A percentile compares a stretch with the other conserved stretches of the same genome.
These are phyloP conservation scores for Pangasius sanitwongsei DNA, from an alignment of 2,797 vertebrate species.

Conservation along the genomic window DNA sequence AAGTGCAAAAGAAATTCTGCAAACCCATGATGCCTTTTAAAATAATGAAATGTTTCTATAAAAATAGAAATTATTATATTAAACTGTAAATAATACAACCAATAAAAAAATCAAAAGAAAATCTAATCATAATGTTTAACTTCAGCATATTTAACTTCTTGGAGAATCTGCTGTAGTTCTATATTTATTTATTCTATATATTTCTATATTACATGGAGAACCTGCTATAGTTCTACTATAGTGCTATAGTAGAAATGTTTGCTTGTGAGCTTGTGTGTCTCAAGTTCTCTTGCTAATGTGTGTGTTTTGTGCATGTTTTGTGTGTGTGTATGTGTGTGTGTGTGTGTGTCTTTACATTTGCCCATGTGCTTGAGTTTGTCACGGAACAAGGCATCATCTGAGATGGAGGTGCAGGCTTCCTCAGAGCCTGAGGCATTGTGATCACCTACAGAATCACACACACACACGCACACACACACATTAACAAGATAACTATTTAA, in stretches of 20 bases:
- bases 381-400: slow-evolving; percentile 87
- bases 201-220: too few relatives aligned
- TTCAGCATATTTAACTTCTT: too few relatives aligned
- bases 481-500: neutral
- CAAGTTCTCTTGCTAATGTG: neutral
- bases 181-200: too few relatives aligned
- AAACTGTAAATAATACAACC: too few relatives aligned
- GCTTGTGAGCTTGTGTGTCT: neutral
- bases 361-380: slow-evolving; percentile 89
- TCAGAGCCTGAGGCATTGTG: slow-evolving; percentile 62
- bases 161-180: too few relatives aligned
- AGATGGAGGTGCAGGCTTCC: slow-evolving; percentile 72
- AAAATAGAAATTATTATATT: too few relatives aligned
- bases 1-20: too few relatives aligned
- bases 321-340: neutral
- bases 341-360: slow-evolving; percentile 77
- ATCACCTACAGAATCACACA: slow-evolving; percentile 63
- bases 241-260: neutral
- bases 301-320: slow-evolving; percentile 1
- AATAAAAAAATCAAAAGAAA: too few relatives aligned
- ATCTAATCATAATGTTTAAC: too few relatives aligned
- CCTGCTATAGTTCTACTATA: too few relatives aligned
- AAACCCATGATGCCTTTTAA: too few relatives aligned
- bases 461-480: slow-evolving; percentile 18
- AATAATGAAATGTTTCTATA: too few relatives aligned